Evolutionary conservation across 2,888 invertebrate species (phyloP).

Genomic region (Fissipunctia ypsillon): DNA sequence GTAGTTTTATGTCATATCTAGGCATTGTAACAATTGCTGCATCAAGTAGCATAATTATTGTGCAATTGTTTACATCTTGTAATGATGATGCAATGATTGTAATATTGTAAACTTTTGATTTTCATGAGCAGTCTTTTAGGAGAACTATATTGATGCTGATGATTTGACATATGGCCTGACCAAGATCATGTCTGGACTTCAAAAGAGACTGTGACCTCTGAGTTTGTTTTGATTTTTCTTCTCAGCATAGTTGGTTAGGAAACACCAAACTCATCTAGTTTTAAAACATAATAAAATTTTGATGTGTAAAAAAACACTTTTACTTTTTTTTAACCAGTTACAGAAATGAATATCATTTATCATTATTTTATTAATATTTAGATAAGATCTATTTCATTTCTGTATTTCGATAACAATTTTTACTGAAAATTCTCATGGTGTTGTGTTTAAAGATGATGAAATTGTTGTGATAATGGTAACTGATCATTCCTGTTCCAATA

Average conservation of each 20-base stretch:
- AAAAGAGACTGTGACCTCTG: too few relatives aligned
- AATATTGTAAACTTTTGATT: not conserved
- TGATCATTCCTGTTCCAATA: not conserved
- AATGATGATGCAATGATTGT: slow-evolving; percentile 48
- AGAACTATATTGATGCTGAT: not conserved
- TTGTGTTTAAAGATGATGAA: slow-evolving; percentile 3
- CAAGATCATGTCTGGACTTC: too few relatives aligned
- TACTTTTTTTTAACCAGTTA: too few relatives aligned
- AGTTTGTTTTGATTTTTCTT: too few relatives aligned
- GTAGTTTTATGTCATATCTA: not conserved
- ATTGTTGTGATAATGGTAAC: not conserved
- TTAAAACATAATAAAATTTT: too few relatives aligned
- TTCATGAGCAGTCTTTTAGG: not conserved
- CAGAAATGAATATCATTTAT: too few relatives aligned
- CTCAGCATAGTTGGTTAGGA: too few relatives aligned
- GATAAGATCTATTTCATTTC: not conserved
- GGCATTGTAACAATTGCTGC: not conserved
- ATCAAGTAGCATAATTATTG: slow-evolving; percentile 34
- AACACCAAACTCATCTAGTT: too few relatives aligned
- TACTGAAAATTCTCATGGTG: not conserved
- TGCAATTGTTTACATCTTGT: slow-evolving; percentile 41
- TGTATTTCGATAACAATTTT: not conserved
- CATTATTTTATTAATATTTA: not conserved
- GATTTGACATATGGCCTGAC: not conserved
- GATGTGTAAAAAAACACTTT: too few relatives aligned